Conservation (phyloP, 2,888 invertebrate species). For the Eupithecia subumbrata region DNA sequence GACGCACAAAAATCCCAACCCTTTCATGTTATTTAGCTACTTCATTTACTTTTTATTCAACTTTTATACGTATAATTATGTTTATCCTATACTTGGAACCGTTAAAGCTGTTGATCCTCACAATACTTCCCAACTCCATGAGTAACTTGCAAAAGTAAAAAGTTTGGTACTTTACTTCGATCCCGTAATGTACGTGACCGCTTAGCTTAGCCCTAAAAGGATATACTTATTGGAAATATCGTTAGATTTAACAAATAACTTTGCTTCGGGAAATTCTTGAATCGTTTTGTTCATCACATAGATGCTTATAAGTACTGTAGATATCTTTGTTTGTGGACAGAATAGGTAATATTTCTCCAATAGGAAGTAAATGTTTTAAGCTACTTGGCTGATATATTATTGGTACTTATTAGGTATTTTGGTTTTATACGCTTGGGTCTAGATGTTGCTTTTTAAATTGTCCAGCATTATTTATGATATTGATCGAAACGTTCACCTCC, state of each 20-base stretch:
- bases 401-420: background rate
- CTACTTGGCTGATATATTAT: background rate
- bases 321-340: background rate
- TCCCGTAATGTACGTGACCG: slow-evolving; percentile 33
- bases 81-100: slow-evolving; percentile 10
- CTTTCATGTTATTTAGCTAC: background rate
- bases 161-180: slow-evolving; percentile 26
- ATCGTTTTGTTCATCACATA: background rate
- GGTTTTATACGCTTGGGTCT: background rate
- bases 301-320: background rate
- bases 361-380: background rate
- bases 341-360: background rate
- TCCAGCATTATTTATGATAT: background rate
- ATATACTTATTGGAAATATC: slow-evolving; percentile 20
- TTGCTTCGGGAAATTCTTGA: slow-evolving; percentile 5
- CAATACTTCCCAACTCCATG: slow-evolving; percentile 22
- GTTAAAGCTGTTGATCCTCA: slow-evolving; percentile 8
- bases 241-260: slow-evolving; percentile 16
- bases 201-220: slow-evolving; percentile 23
- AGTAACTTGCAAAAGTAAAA: slow-evolving; percentile 25
- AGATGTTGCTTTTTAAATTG: too few relatives aligned
- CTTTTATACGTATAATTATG: slow-evolving; percentile 8
- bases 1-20: background rate
- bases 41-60: background rate
- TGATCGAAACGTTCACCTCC: background rate